phyloP scores from a whole-genome alignment of 2,113 vertebrate species.

The Desmodus rotundus region DNA sequence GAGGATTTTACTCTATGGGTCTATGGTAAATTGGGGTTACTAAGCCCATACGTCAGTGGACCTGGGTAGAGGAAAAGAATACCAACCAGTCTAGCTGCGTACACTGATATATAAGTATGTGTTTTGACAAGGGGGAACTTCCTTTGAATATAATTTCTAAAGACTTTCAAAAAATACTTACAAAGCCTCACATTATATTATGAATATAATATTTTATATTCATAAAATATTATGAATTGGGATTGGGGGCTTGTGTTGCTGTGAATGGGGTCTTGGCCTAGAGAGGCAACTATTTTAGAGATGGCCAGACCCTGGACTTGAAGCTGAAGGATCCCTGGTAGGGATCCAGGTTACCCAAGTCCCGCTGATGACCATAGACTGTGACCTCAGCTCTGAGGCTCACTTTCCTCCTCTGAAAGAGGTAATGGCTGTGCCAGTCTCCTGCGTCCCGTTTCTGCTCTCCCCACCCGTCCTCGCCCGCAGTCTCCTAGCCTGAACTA shows the following conservation, averaged over 20 bases:
- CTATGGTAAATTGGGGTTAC: neutral
- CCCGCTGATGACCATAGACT: neutral
- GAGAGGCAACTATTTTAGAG: neutral
- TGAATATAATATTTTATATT: too few relatives aligned
- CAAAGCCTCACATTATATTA: neutral
- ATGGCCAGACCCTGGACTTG: neutral
- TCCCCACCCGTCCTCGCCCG: neutral
- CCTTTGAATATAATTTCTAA: slow-evolving; percentile 19
- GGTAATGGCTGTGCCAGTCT: neutral
- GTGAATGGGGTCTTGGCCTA: neutral
- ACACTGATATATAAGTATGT: neutral
- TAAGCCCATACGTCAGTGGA: neutral
- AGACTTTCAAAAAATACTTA: neutral
- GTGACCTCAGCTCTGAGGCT: neutral
- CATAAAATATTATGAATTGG: neutral
- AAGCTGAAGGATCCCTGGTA: neutral
- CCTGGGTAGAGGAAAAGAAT: neutral
- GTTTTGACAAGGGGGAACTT: neutral
- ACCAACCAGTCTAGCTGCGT: neutral
- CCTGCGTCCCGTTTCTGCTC: neutral
- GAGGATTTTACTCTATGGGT: neutral
- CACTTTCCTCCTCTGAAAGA: neutral
- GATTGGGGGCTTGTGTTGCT: neutral
- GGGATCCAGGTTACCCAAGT: neutral
- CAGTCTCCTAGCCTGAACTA: neutral